These are phyloP conservation scores for Gobionotothen gibberifrons DNA, from an alignment of 2,797 vertebrate species.

Conservation along the genomic window DNA sequence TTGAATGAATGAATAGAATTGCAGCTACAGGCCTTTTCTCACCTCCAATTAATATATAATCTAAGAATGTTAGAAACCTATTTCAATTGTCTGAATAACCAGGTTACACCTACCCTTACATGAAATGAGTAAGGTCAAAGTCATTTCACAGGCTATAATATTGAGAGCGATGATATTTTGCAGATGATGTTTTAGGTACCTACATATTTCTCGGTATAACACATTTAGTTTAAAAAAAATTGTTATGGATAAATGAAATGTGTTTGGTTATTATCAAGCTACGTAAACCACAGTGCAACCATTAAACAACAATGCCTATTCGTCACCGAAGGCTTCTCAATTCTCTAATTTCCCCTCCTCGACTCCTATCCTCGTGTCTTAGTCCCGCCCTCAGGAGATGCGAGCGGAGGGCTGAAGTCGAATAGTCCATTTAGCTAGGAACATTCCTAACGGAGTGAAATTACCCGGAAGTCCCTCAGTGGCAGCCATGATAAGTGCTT, in stretches of 20 bases:
- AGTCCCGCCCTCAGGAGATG: no score
- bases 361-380: no score
- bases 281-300: neutral
- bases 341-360: no score
- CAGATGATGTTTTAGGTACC: neutral
- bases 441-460: no score
- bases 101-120: neutral
- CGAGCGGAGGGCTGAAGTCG: no score
- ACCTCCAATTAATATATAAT: neutral
- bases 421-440: no score
- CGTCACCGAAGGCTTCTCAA: no score
- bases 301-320: neutral
- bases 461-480: no score
- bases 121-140: neutral
- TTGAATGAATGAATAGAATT: neutral
- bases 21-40: neutral
- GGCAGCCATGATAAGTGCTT: no score
- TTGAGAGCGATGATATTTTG: neutral
- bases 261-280: neutral
- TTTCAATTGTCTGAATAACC: neutral
- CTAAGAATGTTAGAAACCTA: neutral
- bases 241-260: no score
- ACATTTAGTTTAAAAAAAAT: neutral
- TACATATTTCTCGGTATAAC: neutral
- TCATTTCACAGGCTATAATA: neutral